These are phyloP conservation scores for Hippocampus mohnikei DNA, from an alignment of 2,113 vertebrate species.

Conservation along the genomic window DNA sequence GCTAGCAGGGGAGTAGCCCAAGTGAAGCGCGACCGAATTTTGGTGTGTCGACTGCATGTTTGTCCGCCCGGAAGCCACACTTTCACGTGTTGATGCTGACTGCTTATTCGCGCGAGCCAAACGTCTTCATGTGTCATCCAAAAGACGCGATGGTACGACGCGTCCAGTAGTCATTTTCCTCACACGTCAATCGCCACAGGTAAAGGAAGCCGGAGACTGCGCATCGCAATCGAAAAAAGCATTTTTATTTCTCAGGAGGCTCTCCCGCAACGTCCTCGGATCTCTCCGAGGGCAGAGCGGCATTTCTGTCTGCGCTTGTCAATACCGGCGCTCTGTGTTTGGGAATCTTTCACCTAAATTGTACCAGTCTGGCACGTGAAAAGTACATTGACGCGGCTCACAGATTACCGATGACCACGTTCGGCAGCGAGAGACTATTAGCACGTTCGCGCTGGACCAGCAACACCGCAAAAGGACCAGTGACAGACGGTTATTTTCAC, in stretches of 20 bases:
- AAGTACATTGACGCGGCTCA: conserved; percentile 47
- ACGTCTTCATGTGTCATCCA: conserved; percentile 49
- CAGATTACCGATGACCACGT: conserved; percentile 30
- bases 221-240: conserved; percentile 73
- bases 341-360: conserved; percentile 38
- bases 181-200: conserved; percentile 17
- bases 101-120: conserved; percentile 60
- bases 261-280: conserved; percentile 62
- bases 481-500: conserved; percentile 43
- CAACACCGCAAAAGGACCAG: conserved; percentile 41
- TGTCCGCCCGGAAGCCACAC: conserved; percentile 50
- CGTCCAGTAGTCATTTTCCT: conserved; percentile 48
- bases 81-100: conserved; percentile 46
- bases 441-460: conserved; percentile 35
- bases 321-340: conserved; percentile 51
- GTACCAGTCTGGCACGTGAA: conserved; percentile 33
- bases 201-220: conserved; percentile 1
- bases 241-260: conserved; percentile 73
- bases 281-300: conserved; percentile 66
- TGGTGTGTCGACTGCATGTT: conserved; percentile 35
- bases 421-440: conserved; percentile 43
- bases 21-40: conserved; percentile 62
- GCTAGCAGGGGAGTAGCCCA: conserved; percentile 55
- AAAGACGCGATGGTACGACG: conserved; percentile 56
- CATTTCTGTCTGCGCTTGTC: conserved; percentile 51